Percentiles rank a stretch among this genome's conserved stretches.
Evolutionary conservation across 2,113 vertebrate species (phyloP).

Genomic region (Plotosus lineatus): DNA sequence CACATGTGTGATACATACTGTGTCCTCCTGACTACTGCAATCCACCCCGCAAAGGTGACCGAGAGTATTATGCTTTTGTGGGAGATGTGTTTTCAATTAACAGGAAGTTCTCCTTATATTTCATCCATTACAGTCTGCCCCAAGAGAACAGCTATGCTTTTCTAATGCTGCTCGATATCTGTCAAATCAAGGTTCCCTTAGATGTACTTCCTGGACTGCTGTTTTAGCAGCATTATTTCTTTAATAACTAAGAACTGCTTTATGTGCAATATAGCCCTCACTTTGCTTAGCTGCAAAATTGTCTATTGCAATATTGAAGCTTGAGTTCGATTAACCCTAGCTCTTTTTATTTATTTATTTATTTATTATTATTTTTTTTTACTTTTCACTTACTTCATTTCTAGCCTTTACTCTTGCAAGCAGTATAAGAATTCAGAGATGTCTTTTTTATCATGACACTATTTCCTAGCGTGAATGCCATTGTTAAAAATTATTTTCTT

Average conservation of each 20-base stretch:
- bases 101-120: conserved; percentile 34
- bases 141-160: conserved; percentile 2
- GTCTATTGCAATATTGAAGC: not conserved
- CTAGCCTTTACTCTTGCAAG: not conserved
- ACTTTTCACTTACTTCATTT: not conserved
- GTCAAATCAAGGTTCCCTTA: conserved; percentile 39
- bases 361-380: not conserved
- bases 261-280: not conserved
- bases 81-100: conserved; percentile 62
- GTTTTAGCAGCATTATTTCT: conserved; percentile 34
- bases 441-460: not conserved
- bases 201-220: conserved; percentile 30
- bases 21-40: conserved; percentile 55
- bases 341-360: not conserved
- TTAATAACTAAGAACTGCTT: conserved; percentile 15
- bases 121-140: conserved; percentile 43
- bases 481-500: too few relatives aligned
- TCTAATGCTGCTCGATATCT: not conserved
- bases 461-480: not conserved
- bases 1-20: conserved; percentile 49
- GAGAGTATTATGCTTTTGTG: conserved; percentile 47
- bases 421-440: not conserved
- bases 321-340: not conserved
- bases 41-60: conserved; percentile 59
- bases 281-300: conserved; percentile 19